Evolutionary conservation across 1,140 invertebrate species (phyloP).

Genomic region (Macrocentrus cingulum): DNA sequence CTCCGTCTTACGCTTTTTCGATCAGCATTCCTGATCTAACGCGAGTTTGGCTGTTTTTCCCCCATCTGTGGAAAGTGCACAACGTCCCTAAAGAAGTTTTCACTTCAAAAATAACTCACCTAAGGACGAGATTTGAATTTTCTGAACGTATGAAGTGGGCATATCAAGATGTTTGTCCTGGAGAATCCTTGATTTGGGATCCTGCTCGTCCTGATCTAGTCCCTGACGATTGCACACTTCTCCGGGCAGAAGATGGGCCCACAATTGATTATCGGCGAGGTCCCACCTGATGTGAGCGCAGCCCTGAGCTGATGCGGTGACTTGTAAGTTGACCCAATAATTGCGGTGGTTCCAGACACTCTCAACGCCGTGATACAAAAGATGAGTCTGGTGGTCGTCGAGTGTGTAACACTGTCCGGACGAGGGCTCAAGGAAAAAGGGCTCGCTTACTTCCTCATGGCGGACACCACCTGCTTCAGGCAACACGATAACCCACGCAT

Average conservation of each 20-base stretch:
- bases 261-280: conserved; percentile 62
- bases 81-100: no score
- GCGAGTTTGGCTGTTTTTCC: no score
- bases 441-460: conserved; percentile 60
- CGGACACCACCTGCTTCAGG: conserved; percentile 55
- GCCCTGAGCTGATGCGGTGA: conserved; percentile 55
- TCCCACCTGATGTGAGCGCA: conserved; percentile 61
- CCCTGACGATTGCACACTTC: conserved; percentile 61
- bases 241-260: conserved; percentile 72
- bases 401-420: conserved; percentile 61
- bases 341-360: conserved; percentile 85
- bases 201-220: conserved; percentile 37
- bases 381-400: conserved; percentile 60
- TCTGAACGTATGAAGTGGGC: conserved; percentile 76
- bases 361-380: conserved; percentile 77
- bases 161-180: conserved; percentile 75
- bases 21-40: no score
- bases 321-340: conserved; percentile 81
- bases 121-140: conserved; percentile 67
- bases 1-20: no score
- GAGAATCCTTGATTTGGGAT: conserved; percentile 42
- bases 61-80: no score
- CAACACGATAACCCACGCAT: conserved; percentile 80
- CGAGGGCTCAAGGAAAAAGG: conserved; percentile 82
- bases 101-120: conserved; percentile 58